Conservation (phyloP, 2,797 vertebrate species). For the Hoplostethus mediterraneus region DNA sequence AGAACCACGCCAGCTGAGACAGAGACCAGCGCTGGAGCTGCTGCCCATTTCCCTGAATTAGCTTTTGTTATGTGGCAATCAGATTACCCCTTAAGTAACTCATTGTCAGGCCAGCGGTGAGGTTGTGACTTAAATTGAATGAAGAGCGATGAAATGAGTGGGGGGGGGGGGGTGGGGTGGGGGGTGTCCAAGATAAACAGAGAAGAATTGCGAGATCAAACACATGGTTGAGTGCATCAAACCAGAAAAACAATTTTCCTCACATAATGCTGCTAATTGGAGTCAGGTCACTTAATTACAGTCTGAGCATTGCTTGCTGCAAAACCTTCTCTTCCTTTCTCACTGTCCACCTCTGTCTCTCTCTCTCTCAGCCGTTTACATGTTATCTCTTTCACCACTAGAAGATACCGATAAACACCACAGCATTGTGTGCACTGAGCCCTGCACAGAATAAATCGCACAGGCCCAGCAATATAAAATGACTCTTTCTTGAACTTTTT, state of each 20-base stretch:
- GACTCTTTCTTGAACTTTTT: neutral
- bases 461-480: constrained; percentile 2
- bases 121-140: constrained; percentile 54
- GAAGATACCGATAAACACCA: constrained; percentile 23
- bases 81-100: constrained; percentile 65
- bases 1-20: constrained; percentile 64
- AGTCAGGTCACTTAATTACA: constrained; percentile 77
- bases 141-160: constrained; percentile 33
- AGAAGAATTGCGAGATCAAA: constrained; percentile 64
- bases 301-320: constrained; percentile 65
- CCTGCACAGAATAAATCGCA: constrained; percentile 14
- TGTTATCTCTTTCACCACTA: constrained; percentile 28
- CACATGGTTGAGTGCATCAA: constrained; percentile 52
- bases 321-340: constrained; percentile 56
- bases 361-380: constrained; percentile 16
- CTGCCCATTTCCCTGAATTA: constrained; percentile 65
- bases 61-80: constrained; percentile 63
- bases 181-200: constrained; percentile 52
- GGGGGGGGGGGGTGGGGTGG: neutral
- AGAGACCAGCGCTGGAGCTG: constrained; percentile 51
- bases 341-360: constrained; percentile 58
- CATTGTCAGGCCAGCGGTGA: constrained; percentile 46
- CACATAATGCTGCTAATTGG: constrained; percentile 69
- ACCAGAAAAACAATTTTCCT: constrained; percentile 71
- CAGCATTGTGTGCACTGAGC: neutral